A percentile compares a stretch with the other conserved stretches of the same genome.
Conservation (phyloP, 2,797 vertebrate genomes). For the Anas georgica region DNA sequence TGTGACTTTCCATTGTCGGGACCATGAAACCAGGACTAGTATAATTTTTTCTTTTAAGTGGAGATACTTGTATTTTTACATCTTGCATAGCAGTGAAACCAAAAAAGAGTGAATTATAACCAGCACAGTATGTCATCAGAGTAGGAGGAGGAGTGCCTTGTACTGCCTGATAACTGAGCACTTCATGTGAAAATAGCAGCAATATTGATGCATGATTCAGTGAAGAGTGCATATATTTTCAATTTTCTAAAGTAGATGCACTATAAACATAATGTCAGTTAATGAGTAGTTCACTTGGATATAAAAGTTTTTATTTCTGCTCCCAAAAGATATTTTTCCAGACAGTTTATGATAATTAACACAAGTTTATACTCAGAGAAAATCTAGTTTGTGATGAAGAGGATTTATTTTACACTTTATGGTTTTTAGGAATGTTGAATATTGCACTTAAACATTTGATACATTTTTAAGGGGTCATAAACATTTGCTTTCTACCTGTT, state of each 20-base stretch:
- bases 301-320: neutral
- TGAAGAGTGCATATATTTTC: neutral
- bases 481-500: neutral
- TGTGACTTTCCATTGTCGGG: neutral
- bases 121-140: neutral
- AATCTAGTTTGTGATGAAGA: neutral
- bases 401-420: neutral
- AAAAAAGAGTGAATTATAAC: neutral
- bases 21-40: neutral
- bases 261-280: neutral
- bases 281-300: neutral
- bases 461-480: neutral
- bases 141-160: neutral
- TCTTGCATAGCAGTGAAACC: neutral
- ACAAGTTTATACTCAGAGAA: neutral
- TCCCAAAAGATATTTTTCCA: neutral
- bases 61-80: neutral
- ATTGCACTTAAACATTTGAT: neutral
- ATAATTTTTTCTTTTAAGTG: conserved; percentile 3
- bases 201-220: neutral
- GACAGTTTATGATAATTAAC: neutral
- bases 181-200: neutral
- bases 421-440: neutral
- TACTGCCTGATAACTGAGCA: neutral
- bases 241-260: neutral